Percentiles rank a stretch among this genome's conserved stretches.
phyloP scores from a whole-genome alignment of 1,140 invertebrate genomes.

The Temnothorax longispinosus region DNA sequence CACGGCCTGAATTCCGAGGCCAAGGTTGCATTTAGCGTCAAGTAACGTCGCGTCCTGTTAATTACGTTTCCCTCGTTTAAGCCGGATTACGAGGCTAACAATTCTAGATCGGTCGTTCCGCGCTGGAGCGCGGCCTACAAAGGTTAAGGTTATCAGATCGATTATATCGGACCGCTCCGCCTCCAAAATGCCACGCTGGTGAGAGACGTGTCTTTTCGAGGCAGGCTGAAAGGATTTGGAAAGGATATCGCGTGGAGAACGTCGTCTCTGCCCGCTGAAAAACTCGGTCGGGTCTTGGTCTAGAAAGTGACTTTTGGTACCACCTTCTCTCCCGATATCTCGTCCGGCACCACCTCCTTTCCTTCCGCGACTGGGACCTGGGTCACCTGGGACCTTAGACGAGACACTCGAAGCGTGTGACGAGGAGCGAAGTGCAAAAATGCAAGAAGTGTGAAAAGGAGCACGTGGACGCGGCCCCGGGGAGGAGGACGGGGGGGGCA shows the following conservation, averaged over 20 bases:
- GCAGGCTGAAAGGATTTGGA: too few relatives aligned
- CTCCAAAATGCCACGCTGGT: not conserved
- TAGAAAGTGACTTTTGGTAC: not conserved
- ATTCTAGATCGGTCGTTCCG: not conserved
- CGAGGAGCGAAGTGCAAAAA: not conserved
- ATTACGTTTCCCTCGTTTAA: not conserved
- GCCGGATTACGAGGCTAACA: not conserved
- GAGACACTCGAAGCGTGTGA: not conserved
- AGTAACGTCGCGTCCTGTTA: not conserved
- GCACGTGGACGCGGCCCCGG: not conserved
- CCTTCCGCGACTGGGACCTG: not conserved
- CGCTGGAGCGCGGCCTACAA: not conserved
- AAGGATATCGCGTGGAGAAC: not conserved
- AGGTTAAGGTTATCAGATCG: slow-evolving; percentile 26
- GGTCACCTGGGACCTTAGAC: too few relatives aligned
- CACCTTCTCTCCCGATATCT: not conserved
- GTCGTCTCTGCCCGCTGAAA: not conserved
- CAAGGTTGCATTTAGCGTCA: not conserved
- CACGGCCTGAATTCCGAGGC: too few relatives aligned
- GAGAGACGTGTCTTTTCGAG: too few relatives aligned
- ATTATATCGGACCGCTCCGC: not conserved
- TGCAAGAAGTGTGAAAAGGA: not conserved
- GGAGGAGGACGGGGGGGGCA: not conserved
- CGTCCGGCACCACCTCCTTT: not conserved
- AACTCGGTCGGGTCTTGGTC: not conserved